A percentile compares a stretch with the other conserved stretches of the same genome.
These are phyloP conservation scores for Wasmannia auropunctata DNA, from an alignment of 1,140 invertebrate genomes.

Conservation along the genomic window DNA sequence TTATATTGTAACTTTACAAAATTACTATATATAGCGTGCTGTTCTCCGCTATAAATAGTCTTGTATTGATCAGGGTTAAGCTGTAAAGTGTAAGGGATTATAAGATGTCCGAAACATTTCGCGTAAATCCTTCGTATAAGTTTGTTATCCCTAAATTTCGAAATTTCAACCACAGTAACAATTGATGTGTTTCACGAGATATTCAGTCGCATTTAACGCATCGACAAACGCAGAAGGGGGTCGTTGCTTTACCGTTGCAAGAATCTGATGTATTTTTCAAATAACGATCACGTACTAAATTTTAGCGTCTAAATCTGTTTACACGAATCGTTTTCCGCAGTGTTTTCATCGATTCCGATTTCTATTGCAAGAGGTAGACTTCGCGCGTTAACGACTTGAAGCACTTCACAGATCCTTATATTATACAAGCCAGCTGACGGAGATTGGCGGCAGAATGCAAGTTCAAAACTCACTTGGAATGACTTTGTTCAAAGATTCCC, in stretches of 20 bases:
- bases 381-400: constrained; percentile 39
- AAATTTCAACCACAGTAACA: constrained; percentile 9
- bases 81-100: constrained; percentile 20
- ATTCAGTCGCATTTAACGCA: neutral
- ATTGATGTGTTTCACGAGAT: neutral
- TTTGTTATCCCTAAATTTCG: constrained; percentile 36
- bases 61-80: constrained; percentile 17
- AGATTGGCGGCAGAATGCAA: constrained; percentile 62
- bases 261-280: constrained; percentile 12
- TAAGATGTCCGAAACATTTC: constrained; percentile 26
- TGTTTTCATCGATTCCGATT: neutral
- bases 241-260: neutral
- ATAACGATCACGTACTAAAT: neutral
- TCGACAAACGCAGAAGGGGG: neutral
- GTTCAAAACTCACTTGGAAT: constrained; percentile 65
- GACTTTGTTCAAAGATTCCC: constrained; percentile 69
- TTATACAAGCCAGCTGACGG: constrained; percentile 54
- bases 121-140: constrained; percentile 4
- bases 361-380: constrained; percentile 1
- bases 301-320: neutral
- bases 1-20: neutral
- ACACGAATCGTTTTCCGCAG: neutral
- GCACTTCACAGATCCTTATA: constrained; percentile 51
- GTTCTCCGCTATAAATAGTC: neutral
- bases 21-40: neutral